Percentiles rank a stretch among this genome's conserved stretches.
These are phyloP conservation scores for Drosophila sturtevanti DNA, from an alignment of 1,140 invertebrate genomes.

Conservation along the genomic window DNA sequence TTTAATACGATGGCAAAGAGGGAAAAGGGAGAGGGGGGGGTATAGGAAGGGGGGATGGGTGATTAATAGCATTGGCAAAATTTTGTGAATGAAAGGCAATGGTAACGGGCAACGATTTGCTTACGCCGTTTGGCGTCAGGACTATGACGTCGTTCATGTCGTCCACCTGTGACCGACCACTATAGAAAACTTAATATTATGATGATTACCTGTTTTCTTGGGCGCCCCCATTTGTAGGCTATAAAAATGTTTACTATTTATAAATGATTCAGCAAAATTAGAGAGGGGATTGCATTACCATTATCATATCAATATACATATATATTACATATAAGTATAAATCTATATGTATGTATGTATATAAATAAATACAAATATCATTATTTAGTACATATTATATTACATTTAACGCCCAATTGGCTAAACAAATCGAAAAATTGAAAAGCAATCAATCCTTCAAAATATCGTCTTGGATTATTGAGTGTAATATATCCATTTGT, in stretches of 20 bases:
- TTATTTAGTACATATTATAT: too few relatives aligned
- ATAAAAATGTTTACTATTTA: conserved; percentile 61
- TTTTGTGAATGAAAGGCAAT: conserved; percentile 68
- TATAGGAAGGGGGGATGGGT: conserved; percentile 5
- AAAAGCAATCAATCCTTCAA: neutral
- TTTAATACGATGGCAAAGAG: conserved; percentile 25
- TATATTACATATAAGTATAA: too few relatives aligned
- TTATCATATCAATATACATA: neutral
- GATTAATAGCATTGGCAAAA: conserved; percentile 67
- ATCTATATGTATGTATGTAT: neutral
- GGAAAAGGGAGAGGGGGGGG: neutral
- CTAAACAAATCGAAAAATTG: neutral
- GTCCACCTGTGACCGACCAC: conserved; percentile 53
- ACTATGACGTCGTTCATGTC: conserved; percentile 59
- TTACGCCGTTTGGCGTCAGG: conserved; percentile 43
- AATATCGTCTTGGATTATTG: too few relatives aligned
- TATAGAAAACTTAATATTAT: conserved; percentile 54
- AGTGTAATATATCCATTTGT: too few relatives aligned
- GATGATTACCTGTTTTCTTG: conserved; percentile 41
- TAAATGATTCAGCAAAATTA: conserved; percentile 40
- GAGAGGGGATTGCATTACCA: neutral
- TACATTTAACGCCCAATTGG: neutral
- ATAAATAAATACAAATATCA: neutral
- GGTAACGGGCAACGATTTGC: conserved; percentile 33
- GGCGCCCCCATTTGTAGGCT: conserved; percentile 56